Evolutionary conservation across 2,888 invertebrate genomes (phyloP).

Genomic region (Leptopilina myrica): DNA sequence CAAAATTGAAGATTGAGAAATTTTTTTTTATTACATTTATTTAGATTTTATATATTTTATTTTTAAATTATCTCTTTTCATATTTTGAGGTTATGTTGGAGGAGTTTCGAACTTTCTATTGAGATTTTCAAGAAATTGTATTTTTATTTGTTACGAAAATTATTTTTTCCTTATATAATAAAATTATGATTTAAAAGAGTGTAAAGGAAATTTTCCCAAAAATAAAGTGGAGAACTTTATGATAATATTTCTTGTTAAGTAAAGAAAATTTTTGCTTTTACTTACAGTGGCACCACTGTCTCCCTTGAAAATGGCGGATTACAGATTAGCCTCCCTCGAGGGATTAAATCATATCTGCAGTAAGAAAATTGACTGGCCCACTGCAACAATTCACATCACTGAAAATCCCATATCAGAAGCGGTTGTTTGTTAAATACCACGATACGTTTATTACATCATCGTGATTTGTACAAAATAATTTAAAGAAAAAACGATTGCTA

Average conservation of each 20-base stretch:
- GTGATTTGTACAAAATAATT: slow-evolving; percentile 57
- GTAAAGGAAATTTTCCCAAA: no score
- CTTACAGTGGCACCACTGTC: slow-evolving; percentile 84
- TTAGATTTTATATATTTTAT: no score
- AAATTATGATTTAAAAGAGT: neutral
- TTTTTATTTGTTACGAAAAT: no score
- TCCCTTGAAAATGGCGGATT: slow-evolving; percentile 83
- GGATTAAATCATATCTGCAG: slow-evolving; percentile 77
- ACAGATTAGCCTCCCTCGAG: slow-evolving; percentile 81
- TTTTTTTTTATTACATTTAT: no score
- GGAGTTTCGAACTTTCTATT: neutral
- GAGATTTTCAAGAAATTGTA: no score
- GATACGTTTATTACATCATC: slow-evolving; percentile 49
- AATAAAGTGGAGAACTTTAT: neutral
- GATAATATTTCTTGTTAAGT: neutral
- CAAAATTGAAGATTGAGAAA: no score
- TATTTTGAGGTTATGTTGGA: neutral
- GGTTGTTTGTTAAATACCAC: slow-evolving; percentile 82
- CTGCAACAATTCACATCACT: slow-evolving; percentile 86
- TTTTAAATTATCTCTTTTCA: neutral
- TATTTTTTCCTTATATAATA: neutral
- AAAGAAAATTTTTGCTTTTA: neutral
- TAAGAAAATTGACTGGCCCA: slow-evolving; percentile 78
- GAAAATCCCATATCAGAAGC: slow-evolving; percentile 88
- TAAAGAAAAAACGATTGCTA: slow-evolving; percentile 41